Base-by-base conservation (phyloP, 2,797 vertebrate species). In the Gadopsis bispinosus region DNA sequence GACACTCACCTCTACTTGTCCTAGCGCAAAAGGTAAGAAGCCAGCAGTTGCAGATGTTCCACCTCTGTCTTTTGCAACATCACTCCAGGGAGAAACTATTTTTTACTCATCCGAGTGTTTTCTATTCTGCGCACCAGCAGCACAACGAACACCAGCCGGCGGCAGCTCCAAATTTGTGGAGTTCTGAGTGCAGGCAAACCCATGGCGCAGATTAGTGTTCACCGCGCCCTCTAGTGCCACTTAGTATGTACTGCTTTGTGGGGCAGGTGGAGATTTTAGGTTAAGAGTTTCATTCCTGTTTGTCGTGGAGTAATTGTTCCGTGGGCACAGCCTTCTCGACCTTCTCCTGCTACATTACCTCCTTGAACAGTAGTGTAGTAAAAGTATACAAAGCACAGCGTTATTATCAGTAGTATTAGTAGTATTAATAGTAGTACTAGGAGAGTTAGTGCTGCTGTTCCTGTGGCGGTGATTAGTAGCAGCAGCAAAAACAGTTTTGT, bases 1-100 rank as follows among this genome's bases (percentile, higher is more conserved):
- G 31, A 67, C 51, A 90, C 93, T 91, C 60, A 93, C 93, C 90
- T 87, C 74, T 72, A 37, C 53, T 86, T 78, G 72, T 88, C 75
- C 50, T 48, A 11, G 63, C 26, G 43, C 59, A 85, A 79, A 67
- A 72, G 19, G 29, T 64, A 61, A 82, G 26, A 87, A 80, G 16
- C 14, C 71, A 83, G 48, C 16, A 75, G 56, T 22, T 73, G 66
- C 39, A 69, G 70, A 76, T 70, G 55, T 63, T 89, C 83, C 92
- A 89, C 85, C 78, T 85, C 77, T 84, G 80, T 20, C 50, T 64
- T 61, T 50, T 63, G 51, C 65, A 76, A 79, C 83, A 90, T 91
- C 81, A 73, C 77, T 77, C 53, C 79, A 69, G 35, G 22, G 35
- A 79, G 39, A 35, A 64, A 62, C 79, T 80, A 59, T 76, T 84